Percentiles rank a stretch among this genome's conserved stretches.
phyloP scores from a whole-genome alignment of 2,888 invertebrate species.

The Drosophila eohydei region DNA sequence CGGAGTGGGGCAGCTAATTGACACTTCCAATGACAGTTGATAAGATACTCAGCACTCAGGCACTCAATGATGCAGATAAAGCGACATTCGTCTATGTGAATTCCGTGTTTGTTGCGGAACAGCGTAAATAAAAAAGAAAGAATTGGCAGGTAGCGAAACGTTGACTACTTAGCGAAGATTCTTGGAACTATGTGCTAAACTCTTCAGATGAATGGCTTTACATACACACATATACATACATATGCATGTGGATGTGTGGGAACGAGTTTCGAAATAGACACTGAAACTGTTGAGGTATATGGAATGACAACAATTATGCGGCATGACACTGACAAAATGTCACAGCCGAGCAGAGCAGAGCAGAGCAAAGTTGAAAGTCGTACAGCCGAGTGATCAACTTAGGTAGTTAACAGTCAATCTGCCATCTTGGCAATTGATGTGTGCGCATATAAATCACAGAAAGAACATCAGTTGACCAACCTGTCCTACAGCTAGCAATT shows the following conservation, averaged over 20 bases:
- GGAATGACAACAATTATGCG: constrained; percentile 63
- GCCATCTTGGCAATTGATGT: constrained; percentile 27
- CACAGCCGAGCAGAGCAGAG: not conserved
- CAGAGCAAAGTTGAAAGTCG: not conserved
- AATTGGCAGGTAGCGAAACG: constrained; percentile 46
- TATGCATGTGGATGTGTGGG: constrained; percentile 13
- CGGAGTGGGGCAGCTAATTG: constrained; percentile 29
- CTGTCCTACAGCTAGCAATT: not conserved
- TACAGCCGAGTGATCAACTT: constrained; percentile 19
- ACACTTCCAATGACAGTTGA: not conserved
- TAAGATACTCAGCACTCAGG: constrained; percentile 10
- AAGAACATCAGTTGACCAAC: constrained; percentile 17
- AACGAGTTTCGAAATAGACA: constrained; percentile 34
- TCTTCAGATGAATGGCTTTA: constrained; percentile 36
- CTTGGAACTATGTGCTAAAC: constrained; percentile 34
- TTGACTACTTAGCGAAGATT: constrained; percentile 42
- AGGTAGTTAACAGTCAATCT: constrained; percentile 12
- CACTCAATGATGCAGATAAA: constrained; percentile 41
- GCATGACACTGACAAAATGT: constrained; percentile 71
- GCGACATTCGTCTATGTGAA: constrained; percentile 14
- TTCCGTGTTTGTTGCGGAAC: constrained; percentile 14
- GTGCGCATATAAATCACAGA: constrained; percentile 37
- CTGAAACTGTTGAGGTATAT: constrained; percentile 16
- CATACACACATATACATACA: not conserved
- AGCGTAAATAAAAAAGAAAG: constrained; percentile 24